phyloP scores from a whole-genome alignment of 2,797 vertebrate genomes.

The Gymnothorax javanicus region DNA sequence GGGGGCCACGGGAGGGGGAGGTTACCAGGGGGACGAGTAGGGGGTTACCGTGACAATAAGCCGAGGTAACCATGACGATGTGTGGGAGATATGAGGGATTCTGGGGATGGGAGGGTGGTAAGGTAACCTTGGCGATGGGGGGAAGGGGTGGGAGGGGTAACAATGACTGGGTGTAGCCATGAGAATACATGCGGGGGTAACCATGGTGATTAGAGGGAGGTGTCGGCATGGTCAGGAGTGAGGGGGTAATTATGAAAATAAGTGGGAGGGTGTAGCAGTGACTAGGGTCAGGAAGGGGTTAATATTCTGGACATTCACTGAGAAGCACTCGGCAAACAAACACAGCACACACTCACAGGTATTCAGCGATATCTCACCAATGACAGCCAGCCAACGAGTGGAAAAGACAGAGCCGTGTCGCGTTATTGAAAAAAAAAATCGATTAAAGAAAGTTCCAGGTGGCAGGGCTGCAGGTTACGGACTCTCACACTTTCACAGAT shows the following conservation, averaged over 20 bases:
- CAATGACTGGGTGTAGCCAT: too few relatives aligned
- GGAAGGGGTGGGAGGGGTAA: too few relatives aligned
- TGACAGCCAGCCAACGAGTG: not conserved
- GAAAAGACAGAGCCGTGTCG: not conserved
- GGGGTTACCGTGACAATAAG: slow-evolving; percentile 77
- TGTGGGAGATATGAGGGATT: not conserved
- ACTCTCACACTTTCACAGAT: slow-evolving; percentile 32
- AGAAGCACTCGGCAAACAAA: not conserved
- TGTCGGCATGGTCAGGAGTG: too few relatives aligned
- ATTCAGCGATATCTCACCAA: not conserved
- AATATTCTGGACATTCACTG: not conserved
- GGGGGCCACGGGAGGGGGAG: not conserved
- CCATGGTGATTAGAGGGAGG: too few relatives aligned
- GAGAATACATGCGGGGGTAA: too few relatives aligned
- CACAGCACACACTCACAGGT: not conserved
- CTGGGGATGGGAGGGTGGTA: not conserved
- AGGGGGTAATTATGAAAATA: too few relatives aligned
- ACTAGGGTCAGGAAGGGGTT: not conserved
- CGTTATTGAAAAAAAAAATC: not conserved
- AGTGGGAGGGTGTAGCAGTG: too few relatives aligned
- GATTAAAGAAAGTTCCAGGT: not conserved
- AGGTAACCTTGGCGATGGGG: too few relatives aligned
- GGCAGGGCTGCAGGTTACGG: slow-evolving; percentile 15
- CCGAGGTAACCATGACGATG: slow-evolving; percentile 77
- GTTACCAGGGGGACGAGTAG: not conserved